A percentile compares a stretch with the other conserved stretches of the same genome.
phyloP scores from a whole-genome alignment of 1,140 invertebrate genomes.

The Microplitis demolitor region DNA sequence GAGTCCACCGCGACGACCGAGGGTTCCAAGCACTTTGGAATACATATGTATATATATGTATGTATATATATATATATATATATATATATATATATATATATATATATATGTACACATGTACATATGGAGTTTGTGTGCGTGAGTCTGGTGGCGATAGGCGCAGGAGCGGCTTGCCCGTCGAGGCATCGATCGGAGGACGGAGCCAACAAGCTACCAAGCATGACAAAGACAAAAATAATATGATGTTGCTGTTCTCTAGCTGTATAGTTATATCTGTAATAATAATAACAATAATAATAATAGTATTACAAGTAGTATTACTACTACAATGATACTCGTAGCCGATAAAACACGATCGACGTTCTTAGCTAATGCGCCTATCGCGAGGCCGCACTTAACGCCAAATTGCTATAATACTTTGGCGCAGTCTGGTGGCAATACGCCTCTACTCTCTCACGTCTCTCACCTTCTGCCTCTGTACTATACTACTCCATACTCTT shows the following conservation, averaged over 20 bases:
- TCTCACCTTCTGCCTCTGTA: not conserved
- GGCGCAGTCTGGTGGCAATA: conserved; percentile 18
- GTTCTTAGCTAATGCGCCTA: conserved; percentile 27
- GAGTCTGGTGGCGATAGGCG: conserved; percentile 28
- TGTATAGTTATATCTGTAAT: too few relatives aligned
- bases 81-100: not conserved
- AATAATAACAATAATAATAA: too few relatives aligned
- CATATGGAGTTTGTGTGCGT: not conserved
- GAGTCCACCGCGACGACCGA: not conserved
- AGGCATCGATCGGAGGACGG: conserved; percentile 19
- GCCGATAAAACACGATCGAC: conserved; percentile 24
- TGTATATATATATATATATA: not conserved
- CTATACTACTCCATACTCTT: not conserved
- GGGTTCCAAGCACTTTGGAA: conserved; percentile 5
- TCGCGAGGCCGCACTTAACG: conserved; percentile 24
- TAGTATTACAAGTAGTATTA: too few relatives aligned
- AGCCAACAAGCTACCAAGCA: conserved; percentile 19
- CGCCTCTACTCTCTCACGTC: not conserved
- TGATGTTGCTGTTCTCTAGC: too few relatives aligned
- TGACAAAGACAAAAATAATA: not conserved
- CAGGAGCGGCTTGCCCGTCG: conserved; percentile 25
- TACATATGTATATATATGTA: not conserved
- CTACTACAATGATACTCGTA: not conserved
- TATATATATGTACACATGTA: conserved; percentile 2
- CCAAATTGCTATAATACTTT: conserved; percentile 33